Evolutionary conservation across 2,888 invertebrate species (phyloP).

Genomic region (Drosophila fulvimacula): DNA sequence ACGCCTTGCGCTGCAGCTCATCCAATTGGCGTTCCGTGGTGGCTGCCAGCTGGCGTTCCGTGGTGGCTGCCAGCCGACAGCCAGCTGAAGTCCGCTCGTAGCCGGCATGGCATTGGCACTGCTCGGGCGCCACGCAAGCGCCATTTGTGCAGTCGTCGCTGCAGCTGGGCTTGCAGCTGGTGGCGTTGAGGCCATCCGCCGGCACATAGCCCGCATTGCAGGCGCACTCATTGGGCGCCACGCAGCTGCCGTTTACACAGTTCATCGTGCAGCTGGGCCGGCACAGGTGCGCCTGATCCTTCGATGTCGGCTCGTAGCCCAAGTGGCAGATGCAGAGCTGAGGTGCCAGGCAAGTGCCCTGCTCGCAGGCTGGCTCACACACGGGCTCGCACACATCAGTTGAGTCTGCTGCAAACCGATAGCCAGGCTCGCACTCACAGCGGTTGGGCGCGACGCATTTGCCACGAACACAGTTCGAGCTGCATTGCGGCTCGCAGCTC

Average conservation of each 20-base stretch:
- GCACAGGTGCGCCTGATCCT: conserved; percentile 24
- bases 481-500: conserved; percentile 78
- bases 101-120: conserved; percentile 72
- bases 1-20: not conserved
- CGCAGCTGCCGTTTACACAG: conserved; percentile 70
- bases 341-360: conserved; percentile 82
- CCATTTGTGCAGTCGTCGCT: conserved; percentile 73
- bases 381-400: conserved; percentile 74
- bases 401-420: conserved; percentile 45
- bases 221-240: conserved; percentile 69
- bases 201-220: conserved; percentile 81
- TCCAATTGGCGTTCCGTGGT: not conserved
- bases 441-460: conserved; percentile 85
- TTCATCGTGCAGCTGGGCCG: conserved; percentile 52
- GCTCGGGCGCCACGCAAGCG: conserved; percentile 77
- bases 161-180: conserved; percentile 75
- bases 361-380: conserved; percentile 81
- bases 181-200: conserved; percentile 85
- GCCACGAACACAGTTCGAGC: conserved; percentile 72
- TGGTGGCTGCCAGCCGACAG: conserved; percentile 21
- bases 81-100: conserved; percentile 20
- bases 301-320: conserved; percentile 64
- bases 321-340: conserved; percentile 72
- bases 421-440: conserved; percentile 69
- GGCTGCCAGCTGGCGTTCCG: not conserved